Conservation (phyloP, 2,113 vertebrate genomes). For the Okapia johnstoni region DNA sequence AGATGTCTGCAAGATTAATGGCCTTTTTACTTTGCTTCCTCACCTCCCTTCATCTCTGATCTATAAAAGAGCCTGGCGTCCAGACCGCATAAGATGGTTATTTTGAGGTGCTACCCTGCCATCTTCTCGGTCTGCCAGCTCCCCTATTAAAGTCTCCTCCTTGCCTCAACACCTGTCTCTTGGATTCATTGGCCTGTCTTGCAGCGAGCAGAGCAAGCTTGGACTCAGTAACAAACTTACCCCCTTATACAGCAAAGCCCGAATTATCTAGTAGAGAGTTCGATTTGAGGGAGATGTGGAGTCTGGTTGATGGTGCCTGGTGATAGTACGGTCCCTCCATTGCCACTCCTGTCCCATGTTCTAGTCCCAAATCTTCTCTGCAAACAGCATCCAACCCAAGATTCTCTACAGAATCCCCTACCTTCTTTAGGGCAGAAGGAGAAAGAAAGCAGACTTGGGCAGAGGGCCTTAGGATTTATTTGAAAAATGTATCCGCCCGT, state of each 20-base stretch:
- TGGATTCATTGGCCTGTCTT: not conserved
- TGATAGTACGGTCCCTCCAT: not conserved
- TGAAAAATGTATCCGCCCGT: not conserved
- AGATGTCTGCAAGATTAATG: not conserved
- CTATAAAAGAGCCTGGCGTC: not conserved
- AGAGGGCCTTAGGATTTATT: not conserved
- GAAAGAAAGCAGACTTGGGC: not conserved
- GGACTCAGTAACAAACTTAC: not conserved
- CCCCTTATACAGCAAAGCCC: not conserved
- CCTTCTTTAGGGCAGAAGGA: not conserved
- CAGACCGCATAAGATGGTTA: not conserved
- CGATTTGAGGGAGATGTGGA: not conserved
- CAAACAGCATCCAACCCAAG: not conserved
- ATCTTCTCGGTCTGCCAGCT: not conserved
- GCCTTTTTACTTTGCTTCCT: not conserved
- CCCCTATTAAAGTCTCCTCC: not conserved
- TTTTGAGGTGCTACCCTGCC: not conserved
- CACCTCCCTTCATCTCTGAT: not conserved
- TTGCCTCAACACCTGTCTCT: not conserved
- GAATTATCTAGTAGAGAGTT: not conserved
- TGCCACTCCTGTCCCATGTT: not conserved
- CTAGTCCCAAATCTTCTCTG: not conserved
- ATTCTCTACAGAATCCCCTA: not conserved
- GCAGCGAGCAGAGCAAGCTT: not conserved
- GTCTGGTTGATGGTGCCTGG: not conserved